Evolutionary conservation across 2,888 invertebrate genomes (phyloP), one percentile per base, ranked within the genome.

Genomic region (Leptothorax acervorum): DNA sequence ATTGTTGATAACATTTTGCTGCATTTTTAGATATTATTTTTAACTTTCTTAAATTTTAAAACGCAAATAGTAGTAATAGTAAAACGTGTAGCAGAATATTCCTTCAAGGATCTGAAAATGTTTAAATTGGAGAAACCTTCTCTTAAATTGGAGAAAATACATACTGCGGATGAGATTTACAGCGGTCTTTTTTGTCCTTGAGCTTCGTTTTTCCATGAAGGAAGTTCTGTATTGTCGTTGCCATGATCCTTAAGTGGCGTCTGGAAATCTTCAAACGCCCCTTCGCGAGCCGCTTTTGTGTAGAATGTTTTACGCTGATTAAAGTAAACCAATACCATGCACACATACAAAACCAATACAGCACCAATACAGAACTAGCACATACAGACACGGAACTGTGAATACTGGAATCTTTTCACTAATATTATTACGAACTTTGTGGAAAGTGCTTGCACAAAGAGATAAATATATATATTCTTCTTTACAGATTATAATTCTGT

Each of bases 181-280:
- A 53, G n/a, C 74, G 57, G 60, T 70, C 63, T 31, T 82, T 83
- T 88, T 89, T 86, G 82, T 87, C 84, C 65, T 78, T 84, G 63
- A 68, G 76, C 48, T 66, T 74, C 53, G 82, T 82, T 85, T 86
- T 82, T 78, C 63, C 48, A 53, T 53, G 65, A 86, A 83, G 88
- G 85, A 86, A 74, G 85, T 85, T 63, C 82, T 23, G 76, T 84
- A 86, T 90, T 90, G 90, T 87, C 71, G 9, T 65, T 60, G 83
- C 23, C 70, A 60, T 66, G 3, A 31, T 31, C 53, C 28, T 75
- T 78, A 85, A 90, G 87, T 86, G 85, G 86, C 73, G 89, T 89
- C 90, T 90, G 88, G 89, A 86, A 85, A 85, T 87, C 45, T 71
- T 90, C 87, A 89, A 85, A 87, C 51, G 75, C 66, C 73, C 23